phyloP scores from a whole-genome alignment of 2,113 vertebrate genomes.

The Cranoglanis bouderius region DNA sequence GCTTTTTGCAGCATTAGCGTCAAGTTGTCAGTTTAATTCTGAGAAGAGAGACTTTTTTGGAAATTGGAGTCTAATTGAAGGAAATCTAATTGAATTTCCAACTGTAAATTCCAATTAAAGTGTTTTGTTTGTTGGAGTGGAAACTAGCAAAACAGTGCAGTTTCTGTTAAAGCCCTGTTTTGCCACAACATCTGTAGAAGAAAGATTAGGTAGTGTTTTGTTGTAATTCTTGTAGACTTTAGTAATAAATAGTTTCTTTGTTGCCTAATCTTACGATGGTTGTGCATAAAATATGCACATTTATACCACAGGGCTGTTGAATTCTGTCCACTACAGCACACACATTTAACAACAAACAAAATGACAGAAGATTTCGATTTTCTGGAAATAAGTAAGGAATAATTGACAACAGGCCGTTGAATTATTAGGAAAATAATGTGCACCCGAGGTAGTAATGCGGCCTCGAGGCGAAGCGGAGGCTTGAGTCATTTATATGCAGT shows the following conservation, averaged over 20 bases:
- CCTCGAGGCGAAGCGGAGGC: no score
- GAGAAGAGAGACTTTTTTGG: not conserved
- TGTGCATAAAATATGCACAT: not conserved
- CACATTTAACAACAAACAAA: no score
- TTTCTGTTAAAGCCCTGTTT: not conserved
- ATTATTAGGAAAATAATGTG: no score
- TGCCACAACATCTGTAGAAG: not conserved
- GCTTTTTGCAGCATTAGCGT: constrained; percentile 8
- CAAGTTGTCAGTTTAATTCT: not conserved
- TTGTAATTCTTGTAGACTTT: not conserved
- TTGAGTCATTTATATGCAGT: no score
- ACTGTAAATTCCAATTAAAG: not conserved
- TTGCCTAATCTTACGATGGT: not conserved
- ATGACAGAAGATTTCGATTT: no score
- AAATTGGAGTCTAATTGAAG: not conserved
- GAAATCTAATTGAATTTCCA: not conserved
- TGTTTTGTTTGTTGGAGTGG: not conserved
- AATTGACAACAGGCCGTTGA: no score
- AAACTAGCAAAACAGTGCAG: not conserved
- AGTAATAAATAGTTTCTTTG: not conserved
- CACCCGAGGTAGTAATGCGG: no score
- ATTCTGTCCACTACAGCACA: no score
- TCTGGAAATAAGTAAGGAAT: no score
- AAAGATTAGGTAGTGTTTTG: not conserved
- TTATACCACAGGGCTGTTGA: no score